Conservation (phyloP, 2,888 invertebrate genomes). For the Carpatolechia fugitivella region DNA sequence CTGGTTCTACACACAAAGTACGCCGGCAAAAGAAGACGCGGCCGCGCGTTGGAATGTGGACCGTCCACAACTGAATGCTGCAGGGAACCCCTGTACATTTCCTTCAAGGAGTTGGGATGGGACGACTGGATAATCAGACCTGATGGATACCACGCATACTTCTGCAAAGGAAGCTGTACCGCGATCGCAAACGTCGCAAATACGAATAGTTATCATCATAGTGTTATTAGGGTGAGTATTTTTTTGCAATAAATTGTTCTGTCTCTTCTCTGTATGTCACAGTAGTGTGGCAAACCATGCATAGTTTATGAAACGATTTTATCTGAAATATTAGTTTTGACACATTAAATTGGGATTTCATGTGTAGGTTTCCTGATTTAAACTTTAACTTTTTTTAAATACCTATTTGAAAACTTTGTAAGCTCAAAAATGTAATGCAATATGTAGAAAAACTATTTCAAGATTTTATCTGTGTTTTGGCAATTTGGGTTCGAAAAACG, state of each 20-base stretch:
- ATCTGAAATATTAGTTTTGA: too few relatives aligned
- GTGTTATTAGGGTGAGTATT: constrained; percentile 84
- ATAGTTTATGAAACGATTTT: too few relatives aligned
- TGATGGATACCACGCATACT: constrained; percentile 90
- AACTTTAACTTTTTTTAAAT: too few relatives aligned
- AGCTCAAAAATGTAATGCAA: too few relatives aligned
- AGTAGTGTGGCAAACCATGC: too few relatives aligned
- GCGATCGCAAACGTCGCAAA: constrained; percentile 84
- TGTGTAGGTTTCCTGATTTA: too few relatives aligned
- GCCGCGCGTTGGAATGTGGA: constrained; percentile 84
- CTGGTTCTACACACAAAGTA: constrained; percentile 88
- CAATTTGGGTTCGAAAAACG: too few relatives aligned
- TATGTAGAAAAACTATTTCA: too few relatives aligned
- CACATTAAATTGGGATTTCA: too few relatives aligned
- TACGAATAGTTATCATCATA: constrained; percentile 81
- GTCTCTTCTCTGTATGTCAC: too few relatives aligned
- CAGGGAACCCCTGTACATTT: constrained; percentile 88
- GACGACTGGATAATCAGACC: constrained; percentile 93
- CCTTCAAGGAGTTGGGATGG: constrained; percentile 92
- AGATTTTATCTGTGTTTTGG: too few relatives aligned
- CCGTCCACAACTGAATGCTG: constrained; percentile 87
- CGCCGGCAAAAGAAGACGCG: constrained; percentile 81
- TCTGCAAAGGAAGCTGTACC: constrained; percentile 90
- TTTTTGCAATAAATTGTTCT: neutral
- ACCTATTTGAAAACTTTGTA: too few relatives aligned